A percentile compares a stretch with the other conserved stretches of the same genome.
phyloP scores from a whole-genome alignment of 2,113 vertebrate species.

The Sinocyclocheilus rhinocerous region DNA sequence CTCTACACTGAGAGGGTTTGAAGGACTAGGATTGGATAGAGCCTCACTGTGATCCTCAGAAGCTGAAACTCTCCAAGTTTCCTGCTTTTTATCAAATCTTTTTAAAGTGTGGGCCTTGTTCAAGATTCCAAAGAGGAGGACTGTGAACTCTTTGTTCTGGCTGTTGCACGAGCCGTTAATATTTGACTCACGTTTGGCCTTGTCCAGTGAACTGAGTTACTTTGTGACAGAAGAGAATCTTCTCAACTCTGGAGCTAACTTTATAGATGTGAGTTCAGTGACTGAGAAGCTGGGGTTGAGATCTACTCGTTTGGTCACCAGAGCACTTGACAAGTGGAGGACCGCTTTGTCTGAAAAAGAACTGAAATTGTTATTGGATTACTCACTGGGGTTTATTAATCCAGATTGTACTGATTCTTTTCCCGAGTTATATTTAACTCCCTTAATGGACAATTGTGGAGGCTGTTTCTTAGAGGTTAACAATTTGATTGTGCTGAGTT shows the following conservation, averaged over 20 bases:
- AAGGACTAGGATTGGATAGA: not conserved
- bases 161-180: not conserved
- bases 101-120: conserved; percentile 1
- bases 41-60: not conserved
- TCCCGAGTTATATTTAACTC: not conserved
- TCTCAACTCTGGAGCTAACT: not conserved
- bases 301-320: not conserved
- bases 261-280: not conserved
- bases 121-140: not conserved
- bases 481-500: too few species aligned
- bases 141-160: not conserved
- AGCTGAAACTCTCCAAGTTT: not conserved
- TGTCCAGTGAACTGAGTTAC: conserved; percentile 18
- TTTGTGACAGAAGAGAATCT: not conserved
- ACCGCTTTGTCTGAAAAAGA: too few species aligned
- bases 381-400: not conserved
- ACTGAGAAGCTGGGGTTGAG: not conserved
- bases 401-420: not conserved
- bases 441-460: too few species aligned
- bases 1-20: not conserved
- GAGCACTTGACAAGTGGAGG: not conserved
- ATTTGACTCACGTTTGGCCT: not conserved
- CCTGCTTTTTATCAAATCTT: not conserved
- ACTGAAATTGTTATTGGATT: too few species aligned
- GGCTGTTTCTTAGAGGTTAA: too few species aligned